phyloP scores from a whole-genome alignment of 1,140 invertebrate genomes.

The Trigoniulus corallinus region DNA sequence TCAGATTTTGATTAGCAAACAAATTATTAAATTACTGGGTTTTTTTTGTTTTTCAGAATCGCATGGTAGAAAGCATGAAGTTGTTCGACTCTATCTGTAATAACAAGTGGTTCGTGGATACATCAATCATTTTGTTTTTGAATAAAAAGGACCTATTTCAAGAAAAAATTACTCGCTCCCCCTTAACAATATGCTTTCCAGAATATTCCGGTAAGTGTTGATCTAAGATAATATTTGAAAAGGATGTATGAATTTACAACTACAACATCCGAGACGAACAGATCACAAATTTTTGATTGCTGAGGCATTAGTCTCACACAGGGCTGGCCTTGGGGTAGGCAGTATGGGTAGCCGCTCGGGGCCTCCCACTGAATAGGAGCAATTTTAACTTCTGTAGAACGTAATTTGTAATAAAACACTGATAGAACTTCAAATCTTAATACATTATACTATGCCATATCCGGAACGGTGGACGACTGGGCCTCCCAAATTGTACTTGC shows the following conservation, averaged over 20 bases:
- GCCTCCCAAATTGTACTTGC: too few relatives aligned
- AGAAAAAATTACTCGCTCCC: slow-evolving; percentile 75
- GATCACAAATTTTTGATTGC: neutral
- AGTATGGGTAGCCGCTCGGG: too few relatives aligned
- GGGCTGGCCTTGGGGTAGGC: neutral
- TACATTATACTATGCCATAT: too few relatives aligned
- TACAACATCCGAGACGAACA: too few relatives aligned
- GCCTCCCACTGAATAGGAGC: too few relatives aligned
- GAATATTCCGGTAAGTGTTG: slow-evolving; percentile 63
- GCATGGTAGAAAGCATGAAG: slow-evolving; percentile 80
- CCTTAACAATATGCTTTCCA: slow-evolving; percentile 86
- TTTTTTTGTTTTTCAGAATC: slow-evolving; percentile 33
- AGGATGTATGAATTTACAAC: neutral
- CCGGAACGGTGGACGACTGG: too few relatives aligned
- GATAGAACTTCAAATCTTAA: too few relatives aligned
- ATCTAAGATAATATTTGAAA: neutral
- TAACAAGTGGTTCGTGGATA: slow-evolving; percentile 95
- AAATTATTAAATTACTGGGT: slow-evolving; percentile 12
- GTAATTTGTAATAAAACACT: too few relatives aligned
- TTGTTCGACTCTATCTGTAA: slow-evolving; percentile 94
- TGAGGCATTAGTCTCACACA: neutral
- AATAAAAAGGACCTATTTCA: slow-evolving; percentile 96
- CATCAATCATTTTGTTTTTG: slow-evolving; percentile 91
- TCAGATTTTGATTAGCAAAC: too few relatives aligned
- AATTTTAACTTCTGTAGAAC: too few relatives aligned